Conservation (phyloP, 2,888 invertebrate species). For the Agonopterix heracliana region DNA sequence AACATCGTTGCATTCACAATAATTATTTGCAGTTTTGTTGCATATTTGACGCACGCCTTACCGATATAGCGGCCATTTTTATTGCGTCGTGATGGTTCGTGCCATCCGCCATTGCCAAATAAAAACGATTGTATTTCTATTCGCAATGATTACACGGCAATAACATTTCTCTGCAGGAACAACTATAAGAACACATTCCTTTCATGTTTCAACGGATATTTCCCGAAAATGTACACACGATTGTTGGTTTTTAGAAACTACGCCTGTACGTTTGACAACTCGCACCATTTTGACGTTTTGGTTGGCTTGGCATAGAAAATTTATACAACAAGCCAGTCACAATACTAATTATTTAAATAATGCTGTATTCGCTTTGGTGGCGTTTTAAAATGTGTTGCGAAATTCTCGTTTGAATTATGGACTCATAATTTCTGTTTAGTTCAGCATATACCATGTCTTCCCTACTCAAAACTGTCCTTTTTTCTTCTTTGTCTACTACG, state of each 20-base stretch:
- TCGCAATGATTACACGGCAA: slow-evolving; percentile 44
- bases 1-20: slow-evolving; percentile 21
- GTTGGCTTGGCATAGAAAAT: slow-evolving; percentile 35
- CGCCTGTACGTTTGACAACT: slow-evolving; percentile 69
- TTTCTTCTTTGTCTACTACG: no score
- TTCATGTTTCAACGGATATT: slow-evolving; percentile 40
- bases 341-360: slow-evolving; percentile 33
- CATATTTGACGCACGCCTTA: slow-evolving; percentile 72
- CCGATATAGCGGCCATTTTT: slow-evolving; percentile 74
- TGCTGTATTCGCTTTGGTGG: slow-evolving; percentile 9
- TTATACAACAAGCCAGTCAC: slow-evolving; percentile 39
- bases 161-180: slow-evolving; percentile 35
- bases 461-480: no score
- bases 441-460: no score
- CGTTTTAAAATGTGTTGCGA: slow-evolving; percentile 5
- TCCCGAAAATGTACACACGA: slow-evolving; percentile 53
- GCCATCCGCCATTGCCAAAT: slow-evolving; percentile 74
- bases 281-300: slow-evolving; percentile 72
- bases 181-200: slow-evolving; percentile 47
- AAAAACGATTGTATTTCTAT: slow-evolving; percentile 44
- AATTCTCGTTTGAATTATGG: not conserved
- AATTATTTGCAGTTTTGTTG: slow-evolving; percentile 29
- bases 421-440: no score
- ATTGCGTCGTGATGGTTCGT: slow-evolving; percentile 75
- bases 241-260: slow-evolving; percentile 57